These are phyloP conservation scores for Neofelis nebulosa DNA, from an alignment of 2,113 vertebrate species.

Conservation along the genomic window DNA sequence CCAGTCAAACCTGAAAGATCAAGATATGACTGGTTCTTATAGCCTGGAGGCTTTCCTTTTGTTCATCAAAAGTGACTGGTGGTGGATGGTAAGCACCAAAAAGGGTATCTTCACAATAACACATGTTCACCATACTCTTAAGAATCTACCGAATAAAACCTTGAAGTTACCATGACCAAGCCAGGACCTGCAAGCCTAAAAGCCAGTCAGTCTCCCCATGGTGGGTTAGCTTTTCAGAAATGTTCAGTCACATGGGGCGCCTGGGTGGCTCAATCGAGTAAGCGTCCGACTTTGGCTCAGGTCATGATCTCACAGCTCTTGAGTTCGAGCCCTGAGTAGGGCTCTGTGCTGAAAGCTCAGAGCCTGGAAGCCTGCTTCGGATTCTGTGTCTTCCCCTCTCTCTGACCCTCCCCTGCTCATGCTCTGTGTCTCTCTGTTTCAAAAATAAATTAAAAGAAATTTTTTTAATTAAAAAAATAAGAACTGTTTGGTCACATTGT, in stretches of 20 bases:
- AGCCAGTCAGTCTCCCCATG: background rate
- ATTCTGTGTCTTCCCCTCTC: no score
- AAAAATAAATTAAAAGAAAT: no score
- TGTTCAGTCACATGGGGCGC: background rate
- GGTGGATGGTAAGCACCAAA: background rate
- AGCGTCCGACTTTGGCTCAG: no score
- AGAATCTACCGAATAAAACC: conserved; percentile 6
- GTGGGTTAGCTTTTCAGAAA: conserved; percentile 31
- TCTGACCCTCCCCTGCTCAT: no score
- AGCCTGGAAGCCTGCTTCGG: no score
- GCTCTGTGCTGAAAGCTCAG: no score
- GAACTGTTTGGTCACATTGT: conserved; percentile 15
- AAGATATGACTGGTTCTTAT: background rate
- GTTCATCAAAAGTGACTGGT: conserved; percentile 36
- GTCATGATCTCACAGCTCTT: no score
- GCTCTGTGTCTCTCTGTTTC: no score
- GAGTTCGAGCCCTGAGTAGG: no score
- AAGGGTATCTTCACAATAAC: background rate
- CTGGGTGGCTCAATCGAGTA: no score
- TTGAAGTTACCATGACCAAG: background rate
- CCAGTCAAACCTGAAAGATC: background rate
- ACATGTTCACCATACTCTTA: background rate
- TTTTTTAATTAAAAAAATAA: background rate
- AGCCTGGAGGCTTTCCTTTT: background rate
- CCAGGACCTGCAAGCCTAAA: background rate